Base-by-base conservation (phyloP, 2,888 invertebrate species). In the Embidobia sp. region DNA sequence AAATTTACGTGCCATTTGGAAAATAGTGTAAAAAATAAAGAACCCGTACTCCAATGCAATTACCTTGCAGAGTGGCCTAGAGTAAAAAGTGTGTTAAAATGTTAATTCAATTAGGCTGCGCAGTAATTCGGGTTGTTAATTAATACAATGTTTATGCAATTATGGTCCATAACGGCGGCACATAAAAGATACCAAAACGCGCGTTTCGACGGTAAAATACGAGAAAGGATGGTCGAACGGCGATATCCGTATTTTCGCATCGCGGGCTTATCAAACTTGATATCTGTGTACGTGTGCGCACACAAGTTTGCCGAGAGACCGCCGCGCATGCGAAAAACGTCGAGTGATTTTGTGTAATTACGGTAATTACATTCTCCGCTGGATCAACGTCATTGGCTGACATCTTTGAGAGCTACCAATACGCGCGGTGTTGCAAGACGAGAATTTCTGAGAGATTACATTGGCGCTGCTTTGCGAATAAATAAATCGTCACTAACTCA, bases 101-200 rank as follows among this genome's bases (percentile, higher is more conserved):
- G 83, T 80, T 81, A 83, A 87, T 87, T 88, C 87, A 87, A 88
- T 88, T 87, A 88, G 85, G 83, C 83, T 83, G 82, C 78, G 77
- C 81, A 78, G 82, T 81, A 85, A 87, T 87, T 87, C 86, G 85
- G 85, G 86, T 86, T 84, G 86, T 86, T 87, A 87, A 88, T 88
- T 87, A 86, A 87, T 85, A 85, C 86, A 86, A 85, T 86, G 85
- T 87, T 86, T 87, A 85, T 86, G 84, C 85, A 87, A 86, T 87
- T 87, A 87, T 84, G 27, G 82, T 69, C 84, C 84, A 85, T 86
- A 86, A 85, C 84, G 86, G 87, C 84, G 82, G 80, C 76, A 77
- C 66, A 66, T 64, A 73, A 70, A 64, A 81, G 86, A 87, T 88
- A 88, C 78, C 16, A 16, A 48, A 63, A 37, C 27, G 63, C 55